Percentiles rank a stretch among this genome's conserved stretches.
These are phyloP conservation scores for Eustalomyia histrio DNA, from an alignment of 2,888 invertebrate species.

Conservation along the genomic window DNA sequence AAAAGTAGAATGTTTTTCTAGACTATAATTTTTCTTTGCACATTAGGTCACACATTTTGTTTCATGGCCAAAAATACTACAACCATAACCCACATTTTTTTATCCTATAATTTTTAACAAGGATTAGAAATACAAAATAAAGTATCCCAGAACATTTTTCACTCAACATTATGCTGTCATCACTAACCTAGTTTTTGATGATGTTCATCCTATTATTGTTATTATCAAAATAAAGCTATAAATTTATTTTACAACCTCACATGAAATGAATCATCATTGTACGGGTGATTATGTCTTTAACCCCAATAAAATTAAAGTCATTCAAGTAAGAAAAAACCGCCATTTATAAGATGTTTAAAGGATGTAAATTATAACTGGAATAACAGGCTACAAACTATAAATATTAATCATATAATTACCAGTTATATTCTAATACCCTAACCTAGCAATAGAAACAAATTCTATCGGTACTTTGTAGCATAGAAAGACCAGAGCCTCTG, in stretches of 20 bases:
- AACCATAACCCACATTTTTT: not conserved
- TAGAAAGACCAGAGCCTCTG: no score
- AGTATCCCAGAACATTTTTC: not conserved
- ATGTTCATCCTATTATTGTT: not conserved
- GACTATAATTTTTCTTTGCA: no score
- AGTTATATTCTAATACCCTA: no score
- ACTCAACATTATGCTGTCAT: not conserved
- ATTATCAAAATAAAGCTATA: constrained; percentile 4
- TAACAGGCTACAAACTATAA: no score
- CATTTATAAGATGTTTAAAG: not conserved
- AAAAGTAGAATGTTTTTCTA: no score
- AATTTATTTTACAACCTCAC: not conserved
- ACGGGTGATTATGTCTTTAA: not conserved
- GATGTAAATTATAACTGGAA: no score
- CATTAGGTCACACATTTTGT: no score
- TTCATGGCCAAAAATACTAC: no score
- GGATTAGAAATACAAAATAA: not conserved
- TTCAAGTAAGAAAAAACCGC: not conserved
- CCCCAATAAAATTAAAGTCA: not conserved
- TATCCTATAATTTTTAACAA: not conserved
- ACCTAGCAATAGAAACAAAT: no score
- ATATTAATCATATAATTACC: no score
- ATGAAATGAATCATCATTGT: constrained; percentile 32
- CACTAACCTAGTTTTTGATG: not conserved
- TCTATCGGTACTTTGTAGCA: no score